Conservation (phyloP, 2,113 vertebrate genomes). For the Misgurnus mizolepis region DNA sequence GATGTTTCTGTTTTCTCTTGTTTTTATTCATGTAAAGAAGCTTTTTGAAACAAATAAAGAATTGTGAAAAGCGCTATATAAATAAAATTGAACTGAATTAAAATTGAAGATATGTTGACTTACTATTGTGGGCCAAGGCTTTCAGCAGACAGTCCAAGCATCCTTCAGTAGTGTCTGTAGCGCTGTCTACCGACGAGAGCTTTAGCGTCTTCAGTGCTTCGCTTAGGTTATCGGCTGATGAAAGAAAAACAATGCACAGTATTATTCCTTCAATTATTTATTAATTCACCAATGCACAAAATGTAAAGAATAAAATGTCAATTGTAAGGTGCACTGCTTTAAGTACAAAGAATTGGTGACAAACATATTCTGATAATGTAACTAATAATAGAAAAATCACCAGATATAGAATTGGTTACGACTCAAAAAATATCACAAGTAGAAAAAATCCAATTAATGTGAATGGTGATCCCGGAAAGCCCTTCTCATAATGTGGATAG, state of each 20-base stretch:
- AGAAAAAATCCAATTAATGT: slow-evolving; percentile 20
- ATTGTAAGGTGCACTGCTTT: not conserved
- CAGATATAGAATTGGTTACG: not conserved
- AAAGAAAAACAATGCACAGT: slow-evolving; percentile 42
- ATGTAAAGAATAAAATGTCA: not conserved
- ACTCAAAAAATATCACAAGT: not conserved
- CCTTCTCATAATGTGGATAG: not conserved
- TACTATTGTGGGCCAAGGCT: slow-evolving; percentile 91
- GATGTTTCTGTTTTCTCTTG: too few species aligned
- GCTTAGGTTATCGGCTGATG: slow-evolving; percentile 86
- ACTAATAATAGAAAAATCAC: not conserved
- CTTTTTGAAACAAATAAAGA: too few species aligned
- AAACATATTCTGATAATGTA: too few species aligned
- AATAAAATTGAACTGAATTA: slow-evolving; percentile 32
- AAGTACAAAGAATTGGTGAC: too few species aligned
- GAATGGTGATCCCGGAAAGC: slow-evolving; percentile 4
- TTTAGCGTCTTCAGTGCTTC: slow-evolving; percentile 94
- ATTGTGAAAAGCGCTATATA: too few species aligned
- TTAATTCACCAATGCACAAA: not conserved
- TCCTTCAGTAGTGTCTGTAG: slow-evolving; percentile 86
- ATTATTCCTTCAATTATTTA: not conserved
- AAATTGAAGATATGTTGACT: slow-evolving; percentile 63
- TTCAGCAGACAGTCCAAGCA: slow-evolving; percentile 95
- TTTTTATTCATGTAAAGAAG: too few species aligned
- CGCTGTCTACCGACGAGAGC: slow-evolving; percentile 82